A percentile compares a stretch with the other conserved stretches of the same genome.
These are phyloP conservation scores for Cercopithecus mona DNA, from an alignment of 2,113 vertebrate species.

Conservation along the genomic window DNA sequence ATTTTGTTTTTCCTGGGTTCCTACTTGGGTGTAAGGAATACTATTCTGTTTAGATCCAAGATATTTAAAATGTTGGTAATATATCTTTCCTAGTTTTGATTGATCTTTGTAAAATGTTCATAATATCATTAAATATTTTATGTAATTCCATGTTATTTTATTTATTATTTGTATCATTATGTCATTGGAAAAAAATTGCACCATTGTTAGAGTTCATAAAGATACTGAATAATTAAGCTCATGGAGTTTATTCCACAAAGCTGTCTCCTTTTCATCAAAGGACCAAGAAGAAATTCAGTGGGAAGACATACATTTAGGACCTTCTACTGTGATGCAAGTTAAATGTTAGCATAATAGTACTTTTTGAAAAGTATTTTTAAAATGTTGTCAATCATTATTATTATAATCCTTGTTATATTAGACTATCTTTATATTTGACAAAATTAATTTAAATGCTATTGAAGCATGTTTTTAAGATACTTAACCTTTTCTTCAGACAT, in stretches of 20 bases:
- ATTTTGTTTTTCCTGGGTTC: not conserved
- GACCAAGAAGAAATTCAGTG: not conserved
- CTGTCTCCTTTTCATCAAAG: not conserved
- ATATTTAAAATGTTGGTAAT: not conserved
- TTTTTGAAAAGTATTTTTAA: not conserved
- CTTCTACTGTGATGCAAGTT: not conserved
- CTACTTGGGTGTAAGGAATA: not conserved
- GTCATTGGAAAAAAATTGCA: not conserved
- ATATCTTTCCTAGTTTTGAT: not conserved
- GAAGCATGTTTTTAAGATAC: not conserved
- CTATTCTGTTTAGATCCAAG: not conserved
- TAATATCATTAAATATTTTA: not conserved
- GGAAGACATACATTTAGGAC: not conserved
- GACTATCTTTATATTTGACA: not conserved
- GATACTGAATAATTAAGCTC: not conserved
- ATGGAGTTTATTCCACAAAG: not conserved
- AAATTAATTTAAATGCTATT: not conserved
- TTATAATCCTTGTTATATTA: not conserved
- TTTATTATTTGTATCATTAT: not conserved
- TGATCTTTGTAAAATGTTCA: not conserved
- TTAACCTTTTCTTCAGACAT: not conserved
- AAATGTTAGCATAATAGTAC: not conserved
- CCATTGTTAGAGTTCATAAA: not conserved
- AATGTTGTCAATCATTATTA: not conserved
- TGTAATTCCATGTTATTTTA: not conserved